Evolutionary conservation across 1,140 invertebrate genomes (phyloP), one percentile per base, ranked within the genome.

Genomic region (Zeugodacus cucurbitae): DNA sequence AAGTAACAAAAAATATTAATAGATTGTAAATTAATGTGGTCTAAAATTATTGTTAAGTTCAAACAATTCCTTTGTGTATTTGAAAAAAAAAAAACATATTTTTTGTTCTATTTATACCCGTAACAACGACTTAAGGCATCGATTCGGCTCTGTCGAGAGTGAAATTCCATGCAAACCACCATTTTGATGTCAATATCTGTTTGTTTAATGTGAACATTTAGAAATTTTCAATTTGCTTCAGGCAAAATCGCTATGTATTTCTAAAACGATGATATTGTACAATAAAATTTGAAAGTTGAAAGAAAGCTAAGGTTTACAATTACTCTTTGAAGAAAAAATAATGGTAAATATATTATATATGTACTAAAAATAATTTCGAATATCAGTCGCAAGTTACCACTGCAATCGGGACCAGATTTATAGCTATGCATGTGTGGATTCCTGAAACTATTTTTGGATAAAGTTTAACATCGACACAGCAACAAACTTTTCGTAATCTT

Each of bases 221-320:
- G 57, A 58, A 87, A 62, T 87, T 64, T 44, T 22, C 86, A 62
- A 87, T 59, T 87, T 62, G 62, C 54, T 82, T 48, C 14, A 14
- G n/a, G 41, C 44, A 44, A 82, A 82, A 82, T 82, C n/a, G 74
- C 74, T 85, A 86, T 89, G 88, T 89, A 82, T 82, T 82, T 82
- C 74, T 82, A 44, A 82, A 82, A 26, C 78, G 67, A 87, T 89
- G 64, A 78, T 48, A 37, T 4, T 87, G n/a, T 67, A 86, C 37
- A 54, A 86, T 74, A 88, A 88, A 70, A 20, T 37, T 37, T 14
- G 32, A 85, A 87, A 62, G n/a, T 37, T 26, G 37, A 44, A 74
- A n/a, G 7, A 59, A 4, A 6, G 26, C 29, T 48, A 62, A 26
- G 34, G 86, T 62, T 74, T 58, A 67, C 87, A 29, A 44, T 67